Evolutionary conservation across 2,797 vertebrate species (phyloP), one percentile per base, ranked within the genome.

Genomic region (Tolypeutes matacus): DNA sequence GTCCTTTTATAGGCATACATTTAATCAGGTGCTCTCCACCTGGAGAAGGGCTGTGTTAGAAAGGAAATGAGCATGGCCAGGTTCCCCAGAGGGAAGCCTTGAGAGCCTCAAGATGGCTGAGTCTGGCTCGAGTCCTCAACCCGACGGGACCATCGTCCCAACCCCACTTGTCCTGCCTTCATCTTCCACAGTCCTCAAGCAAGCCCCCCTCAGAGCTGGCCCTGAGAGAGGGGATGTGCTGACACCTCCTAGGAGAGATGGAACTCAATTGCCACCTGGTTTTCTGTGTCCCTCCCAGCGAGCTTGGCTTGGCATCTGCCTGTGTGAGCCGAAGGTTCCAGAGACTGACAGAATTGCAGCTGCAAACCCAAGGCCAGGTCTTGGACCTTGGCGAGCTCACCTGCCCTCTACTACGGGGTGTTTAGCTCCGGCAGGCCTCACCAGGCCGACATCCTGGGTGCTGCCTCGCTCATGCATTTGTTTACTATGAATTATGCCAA

Each of bases 101-200:
- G 56, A 73, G 34, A 88, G 21, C 29, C 64, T 49, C 25, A 18
- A 29, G 31, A n/a, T 29, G 15, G 46, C 27, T 31, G 73, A 42
- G 23, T 36, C 12, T 39, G 27, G 4, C 7, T 34, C n/a, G n/a
- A n/a, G n/a, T 5, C 46, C 18, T 0, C 29, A 13, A 31, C 67
- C 70, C 10, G 10, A 3, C 7, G 6, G 46, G 5, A 8, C 9
- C 10, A 0, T 0, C 27, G 31, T 31, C 39, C 18, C 23, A 1
- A 1, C 39, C 27, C 51, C 4, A 1, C 20, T 7, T 1, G 39
- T 15, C 17, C 69, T 10, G 10, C 56, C 62, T 39, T 6, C 6
- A 0, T 20, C 58, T 34, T 4, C 56, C 2, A 0, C 14, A 0
- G 31, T 23, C 31, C 56, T 67, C 8, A 2, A 2, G 10, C 2